phyloP scores from a whole-genome alignment of 2,888 invertebrate species.

The Zaprionus obscuricornis region DNA sequence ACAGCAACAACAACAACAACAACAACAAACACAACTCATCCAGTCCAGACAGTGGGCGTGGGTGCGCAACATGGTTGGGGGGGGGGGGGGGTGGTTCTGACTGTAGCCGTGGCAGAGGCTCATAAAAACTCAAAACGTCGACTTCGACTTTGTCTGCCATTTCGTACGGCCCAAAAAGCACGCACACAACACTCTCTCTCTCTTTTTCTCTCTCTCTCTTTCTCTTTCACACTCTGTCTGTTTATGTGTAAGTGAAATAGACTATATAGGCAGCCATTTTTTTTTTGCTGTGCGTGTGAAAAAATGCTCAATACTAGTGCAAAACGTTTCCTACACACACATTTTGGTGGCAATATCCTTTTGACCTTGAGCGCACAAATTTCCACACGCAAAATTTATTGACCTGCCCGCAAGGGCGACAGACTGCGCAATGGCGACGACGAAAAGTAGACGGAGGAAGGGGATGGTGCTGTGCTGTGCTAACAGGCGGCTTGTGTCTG shows the following conservation, averaged over 20 bases:
- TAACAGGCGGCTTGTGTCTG: conserved; percentile 30
- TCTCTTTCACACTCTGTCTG: conserved; percentile 1
- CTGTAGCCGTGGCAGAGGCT: conserved; percentile 1
- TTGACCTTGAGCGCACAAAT: conserved; percentile 83
- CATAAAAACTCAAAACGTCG: conserved; percentile 27
- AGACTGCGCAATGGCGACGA: too few species aligned
- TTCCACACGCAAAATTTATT: conserved; percentile 82
- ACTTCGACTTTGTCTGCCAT: conserved; percentile 41
- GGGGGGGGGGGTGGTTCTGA: neutral
- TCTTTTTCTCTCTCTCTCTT: neutral
- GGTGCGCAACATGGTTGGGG: conserved; percentile 9
- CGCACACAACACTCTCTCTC: too few species aligned
- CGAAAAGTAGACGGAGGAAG: neutral
- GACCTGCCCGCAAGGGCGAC: conserved; percentile 69
- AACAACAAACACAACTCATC: conserved; percentile 29
- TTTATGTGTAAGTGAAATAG: neutral
- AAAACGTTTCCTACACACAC: conserved; percentile 65
- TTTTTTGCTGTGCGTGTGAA: conserved; percentile 39
- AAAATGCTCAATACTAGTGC: conserved; percentile 31
- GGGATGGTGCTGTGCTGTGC: neutral
- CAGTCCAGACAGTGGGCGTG: conserved; percentile 13
- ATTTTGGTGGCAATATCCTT: conserved; percentile 81
- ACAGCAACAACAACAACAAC: conserved; percentile 10
- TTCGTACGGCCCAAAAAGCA: too few species aligned
- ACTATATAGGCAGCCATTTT: conserved; percentile 68